Evolutionary conservation across 2,888 invertebrate species (phyloP), one percentile per base, ranked within the genome.

Genomic region (Caenorhabditis sp.): DNA sequence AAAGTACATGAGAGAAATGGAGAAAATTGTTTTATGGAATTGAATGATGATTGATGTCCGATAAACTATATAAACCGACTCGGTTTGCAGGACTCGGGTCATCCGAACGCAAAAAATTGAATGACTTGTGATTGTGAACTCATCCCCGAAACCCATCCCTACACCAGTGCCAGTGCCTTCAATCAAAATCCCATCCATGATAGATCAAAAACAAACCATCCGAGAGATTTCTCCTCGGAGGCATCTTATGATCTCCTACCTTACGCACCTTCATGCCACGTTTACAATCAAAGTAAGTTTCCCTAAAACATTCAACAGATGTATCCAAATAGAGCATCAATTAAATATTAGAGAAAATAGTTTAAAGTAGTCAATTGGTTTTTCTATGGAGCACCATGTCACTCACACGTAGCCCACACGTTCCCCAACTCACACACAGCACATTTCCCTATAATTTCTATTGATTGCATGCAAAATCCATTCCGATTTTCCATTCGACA

Each of bases 71-170:
- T 53, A 58, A 76, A 67, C 68, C 35, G 76, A 60, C 28, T 68
- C 67, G 76, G 76, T 76, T n/a, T 76, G 60, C 76, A 76, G 76
- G 76, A 76, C 67, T 76, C 76, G 76, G 67, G 67, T 60, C 76
- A 76, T 76, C 76, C 76, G 67, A 76, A 76, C 55, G 67, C 76
- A 53, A 76, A 76, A 76, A 76, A 20, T 61, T 76, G 76, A 76
- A 76, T 76, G 76, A 67, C 22, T 76, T 76, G 76, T 76, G 76
- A 76, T 76, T 76, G 76, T 76, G 76, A 76, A 76, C 26, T 61
- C 58, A 72, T 72, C 58, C 51, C 28, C 18, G 40, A 40, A 8
- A 18, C 40, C 40, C 40, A 40, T 40, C 40, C 60, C 60, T 40
- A 28, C 72, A 56, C 51, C 74, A 65, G n/a, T 65, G 40, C 65